These are phyloP conservation scores for Eupithecia subfuscata DNA, from an alignment of 2,888 invertebrate genomes.

Conservation along the genomic window DNA sequence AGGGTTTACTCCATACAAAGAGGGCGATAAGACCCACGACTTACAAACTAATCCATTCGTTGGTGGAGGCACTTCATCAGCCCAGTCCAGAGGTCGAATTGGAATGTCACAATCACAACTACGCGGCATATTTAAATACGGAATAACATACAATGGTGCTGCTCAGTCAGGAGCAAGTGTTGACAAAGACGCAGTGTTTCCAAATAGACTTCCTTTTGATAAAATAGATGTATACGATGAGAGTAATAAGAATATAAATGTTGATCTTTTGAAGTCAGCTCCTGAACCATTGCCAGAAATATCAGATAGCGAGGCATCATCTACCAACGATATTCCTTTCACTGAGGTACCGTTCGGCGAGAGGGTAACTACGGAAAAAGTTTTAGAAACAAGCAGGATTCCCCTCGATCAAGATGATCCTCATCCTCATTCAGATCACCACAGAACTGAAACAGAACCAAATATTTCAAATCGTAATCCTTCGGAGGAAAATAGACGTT, in stretches of 20 bases:
- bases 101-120: slow-evolving; percentile 94
- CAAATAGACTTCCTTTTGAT: slow-evolving; percentile 71
- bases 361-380: slow-evolving; percentile 45
- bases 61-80: slow-evolving; percentile 91
- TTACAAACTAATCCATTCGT: slow-evolving; percentile 84
- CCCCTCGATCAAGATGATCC: slow-evolving; percentile 46
- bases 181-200: slow-evolving; percentile 81
- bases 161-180: slow-evolving; percentile 92
- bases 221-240: slow-evolving; percentile 77
- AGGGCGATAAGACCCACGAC: slow-evolving; percentile 82
- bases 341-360: slow-evolving; percentile 51
- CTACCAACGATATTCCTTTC: slow-evolving; percentile 40
- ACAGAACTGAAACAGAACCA: slow-evolving; percentile 52
- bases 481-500: slow-evolving; percentile 64
- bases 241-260: slow-evolving; percentile 71
- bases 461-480: slow-evolving; percentile 51
- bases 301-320: slow-evolving; percentile 27
- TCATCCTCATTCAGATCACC: slow-evolving; percentile 74
- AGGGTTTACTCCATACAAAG: slow-evolving; percentile 90
- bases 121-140: slow-evolving; percentile 91
- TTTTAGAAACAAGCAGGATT: slow-evolving; percentile 49
- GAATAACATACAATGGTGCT: slow-evolving; percentile 90
- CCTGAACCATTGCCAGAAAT: slow-evolving; percentile 41
- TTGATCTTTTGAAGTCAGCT: slow-evolving; percentile 56
- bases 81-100: slow-evolving; percentile 89